A percentile compares a stretch with the other conserved stretches of the same genome.
These are phyloP conservation scores for Taenioides sp. DNA, from an alignment of 2,797 vertebrate genomes.

Conservation along the genomic window DNA sequence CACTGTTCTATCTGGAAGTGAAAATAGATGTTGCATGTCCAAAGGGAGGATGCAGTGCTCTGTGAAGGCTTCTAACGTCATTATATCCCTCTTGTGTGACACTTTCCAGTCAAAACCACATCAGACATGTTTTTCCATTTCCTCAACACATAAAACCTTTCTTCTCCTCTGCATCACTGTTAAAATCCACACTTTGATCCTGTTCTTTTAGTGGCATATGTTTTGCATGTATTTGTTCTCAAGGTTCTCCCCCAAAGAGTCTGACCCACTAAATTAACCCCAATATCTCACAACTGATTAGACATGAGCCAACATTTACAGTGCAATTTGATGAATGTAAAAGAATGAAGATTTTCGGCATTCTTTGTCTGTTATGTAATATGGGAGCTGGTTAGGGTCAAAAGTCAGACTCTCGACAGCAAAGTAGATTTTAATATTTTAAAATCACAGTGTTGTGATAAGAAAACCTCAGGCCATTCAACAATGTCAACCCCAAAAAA, in stretches of 20 bases:
- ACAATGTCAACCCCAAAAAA: background rate
- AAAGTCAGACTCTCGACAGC: conserved; percentile 20
- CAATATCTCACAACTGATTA: conserved; percentile 51
- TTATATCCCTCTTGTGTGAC: background rate
- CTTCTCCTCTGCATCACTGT: conserved; percentile 36
- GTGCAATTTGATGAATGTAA: conserved; percentile 26
- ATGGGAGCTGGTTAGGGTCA: conserved; percentile 12
- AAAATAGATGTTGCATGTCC: conserved; percentile 1
- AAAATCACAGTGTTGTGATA: conserved; percentile 30
- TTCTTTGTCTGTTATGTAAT: conserved; percentile 35
- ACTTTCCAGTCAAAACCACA: conserved; percentile 11
- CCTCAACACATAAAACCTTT: conserved; percentile 38
- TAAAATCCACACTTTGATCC: conserved; percentile 57
- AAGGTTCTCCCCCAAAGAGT: conserved; percentile 48
- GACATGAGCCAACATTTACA: conserved; percentile 46
- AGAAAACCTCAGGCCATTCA: background rate
- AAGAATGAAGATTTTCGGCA: conserved; percentile 14
- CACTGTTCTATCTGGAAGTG: background rate
- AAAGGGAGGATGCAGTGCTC: conserved; percentile 1
- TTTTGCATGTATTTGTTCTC: conserved; percentile 39
- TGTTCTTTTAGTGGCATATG: conserved; percentile 38
- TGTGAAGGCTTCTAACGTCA: background rate
- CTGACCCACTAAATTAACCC: conserved; percentile 48
- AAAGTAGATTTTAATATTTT: conserved; percentile 31
- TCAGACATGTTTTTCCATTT: conserved; percentile 19